Conservation (phyloP, 2,888 invertebrate species). For the Drosophila borealis region DNA sequence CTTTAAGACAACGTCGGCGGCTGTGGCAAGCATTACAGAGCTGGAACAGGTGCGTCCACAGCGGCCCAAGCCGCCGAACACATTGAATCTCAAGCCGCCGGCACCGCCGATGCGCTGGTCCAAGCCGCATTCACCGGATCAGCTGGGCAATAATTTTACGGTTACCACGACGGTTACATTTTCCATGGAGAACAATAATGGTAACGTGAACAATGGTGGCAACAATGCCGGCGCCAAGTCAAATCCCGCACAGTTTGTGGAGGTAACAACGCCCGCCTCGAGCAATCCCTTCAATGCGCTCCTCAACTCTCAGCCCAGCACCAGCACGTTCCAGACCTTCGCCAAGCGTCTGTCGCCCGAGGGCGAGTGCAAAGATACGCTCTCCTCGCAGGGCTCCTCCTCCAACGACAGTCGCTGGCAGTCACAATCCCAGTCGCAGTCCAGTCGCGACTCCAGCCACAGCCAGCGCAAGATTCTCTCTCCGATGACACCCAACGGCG, state of each 20-base stretch:
- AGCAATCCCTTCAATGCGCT: constrained; percentile 76
- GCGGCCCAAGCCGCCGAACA: constrained; percentile 93
- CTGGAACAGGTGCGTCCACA: constrained; percentile 86
- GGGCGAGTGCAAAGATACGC: constrained; percentile 86
- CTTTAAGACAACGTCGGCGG: constrained; percentile 86
- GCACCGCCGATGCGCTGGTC: constrained; percentile 95
- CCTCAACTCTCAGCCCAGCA: constrained; percentile 74
- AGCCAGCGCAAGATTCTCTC: constrained; percentile 85
- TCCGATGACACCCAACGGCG: constrained; percentile 83
- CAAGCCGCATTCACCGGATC: constrained; percentile 88
- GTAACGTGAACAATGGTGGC: background rate
- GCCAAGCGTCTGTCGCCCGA: constrained; percentile 90
- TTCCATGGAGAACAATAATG: constrained; percentile 86
- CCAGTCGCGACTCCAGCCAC: constrained; percentile 87
- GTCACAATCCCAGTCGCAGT: constrained; percentile 83
- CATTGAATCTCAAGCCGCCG: constrained; percentile 92
- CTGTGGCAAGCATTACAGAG: constrained; percentile 24
- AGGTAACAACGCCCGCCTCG: constrained; percentile 83
- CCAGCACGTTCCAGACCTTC: constrained; percentile 87
- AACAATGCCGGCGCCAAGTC: constrained; percentile 10
- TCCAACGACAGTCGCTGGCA: constrained; percentile 82
- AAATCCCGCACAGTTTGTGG: constrained; percentile 78
- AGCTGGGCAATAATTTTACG: constrained; percentile 88
- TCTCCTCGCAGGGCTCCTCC: constrained; percentile 88
- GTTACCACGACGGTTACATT: constrained; percentile 95